Percentiles rank a stretch among this genome's conserved stretches.
Conservation (phyloP, 2,113 vertebrate species). For the Mionectes macconnelli region DNA sequence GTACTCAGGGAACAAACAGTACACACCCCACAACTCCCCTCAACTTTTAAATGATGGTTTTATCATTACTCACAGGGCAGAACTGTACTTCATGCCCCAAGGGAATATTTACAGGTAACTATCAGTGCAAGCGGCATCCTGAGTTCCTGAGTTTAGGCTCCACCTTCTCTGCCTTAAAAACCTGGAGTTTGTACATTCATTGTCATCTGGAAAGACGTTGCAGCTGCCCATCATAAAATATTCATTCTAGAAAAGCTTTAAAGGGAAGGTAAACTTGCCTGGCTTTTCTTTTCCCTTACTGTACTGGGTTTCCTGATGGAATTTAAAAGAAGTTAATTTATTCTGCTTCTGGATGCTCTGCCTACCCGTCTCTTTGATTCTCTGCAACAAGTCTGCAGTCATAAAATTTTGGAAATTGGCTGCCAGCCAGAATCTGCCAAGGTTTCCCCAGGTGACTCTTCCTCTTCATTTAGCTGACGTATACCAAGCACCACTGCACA, state of each 20-base stretch:
- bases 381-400: background rate
- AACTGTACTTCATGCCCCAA: background rate
- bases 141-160: background rate
- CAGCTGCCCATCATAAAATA: background rate
- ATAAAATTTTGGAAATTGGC: background rate
- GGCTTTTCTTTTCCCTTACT: background rate
- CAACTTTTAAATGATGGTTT: background rate
- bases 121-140: background rate
- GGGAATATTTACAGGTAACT: background rate
- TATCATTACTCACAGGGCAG: background rate
- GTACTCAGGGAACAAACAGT: background rate
- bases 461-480: background rate
- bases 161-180: background rate
- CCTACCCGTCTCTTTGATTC: background rate
- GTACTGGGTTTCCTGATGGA: background rate
- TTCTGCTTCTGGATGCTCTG: slow-evolving; percentile 9
- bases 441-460: background rate
- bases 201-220: background rate
- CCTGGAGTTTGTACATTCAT: background rate
- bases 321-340: background rate
- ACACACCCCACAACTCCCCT: too few species aligned
- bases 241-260: background rate
- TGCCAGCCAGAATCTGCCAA: background rate
- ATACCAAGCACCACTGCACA: background rate
- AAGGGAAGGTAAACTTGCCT: background rate